Base-by-base conservation (phyloP, 1,140 invertebrate species). In the Megalopta genalis region DNA sequence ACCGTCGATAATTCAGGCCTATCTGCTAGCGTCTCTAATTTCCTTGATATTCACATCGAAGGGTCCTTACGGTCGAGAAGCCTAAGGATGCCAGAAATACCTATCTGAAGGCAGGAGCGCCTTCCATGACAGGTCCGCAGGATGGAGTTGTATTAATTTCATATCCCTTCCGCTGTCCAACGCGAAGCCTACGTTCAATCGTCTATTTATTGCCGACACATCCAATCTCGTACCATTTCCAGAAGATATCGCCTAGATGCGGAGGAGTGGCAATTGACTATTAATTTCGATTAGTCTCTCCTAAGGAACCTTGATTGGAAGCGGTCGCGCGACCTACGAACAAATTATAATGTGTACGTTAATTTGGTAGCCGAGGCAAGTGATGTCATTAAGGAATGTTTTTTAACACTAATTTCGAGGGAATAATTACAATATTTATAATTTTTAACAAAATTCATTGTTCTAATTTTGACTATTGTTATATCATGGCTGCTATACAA, bases 21-120 rank as follows among this genome's bases (percentile, higher is more conserved):
- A 87, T 85, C 88, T 86, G 83, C 62, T 66, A 70, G 71, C 81
- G 83, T 87, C 83, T 88, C 90, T 91, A 92, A 92, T 92, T 93
- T 93, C 91, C 91, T 91, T 90, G 90, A 92, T 92, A 91, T 90
- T 91, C 91, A 73, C 88, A 86, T 91, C 89, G 90, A 87, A 90
- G 90, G 90, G 88, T 88, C 84, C 87, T 92, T 92, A 90, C 90
- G 88, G 87, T 87, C 88, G 89, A 91, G 84, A 85, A 87, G 80
- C 88, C 88, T 87, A 91, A 92, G 89, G 90, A 92, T 91, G 88
- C 90, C 87, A 88, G 89, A 89, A 91, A 92, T 93, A 87, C 86
- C 90, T 88, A 84, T 71, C 84, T 68, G 72, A 81, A 84, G 81
- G 67, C 80, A 87, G 83, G 83, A 82, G 81, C 85, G 85, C 84